A percentile compares a stretch with the other conserved stretches of the same genome.
Conservation (phyloP, 2,888 invertebrate species). For the Leucoptera coffeella region DNA sequence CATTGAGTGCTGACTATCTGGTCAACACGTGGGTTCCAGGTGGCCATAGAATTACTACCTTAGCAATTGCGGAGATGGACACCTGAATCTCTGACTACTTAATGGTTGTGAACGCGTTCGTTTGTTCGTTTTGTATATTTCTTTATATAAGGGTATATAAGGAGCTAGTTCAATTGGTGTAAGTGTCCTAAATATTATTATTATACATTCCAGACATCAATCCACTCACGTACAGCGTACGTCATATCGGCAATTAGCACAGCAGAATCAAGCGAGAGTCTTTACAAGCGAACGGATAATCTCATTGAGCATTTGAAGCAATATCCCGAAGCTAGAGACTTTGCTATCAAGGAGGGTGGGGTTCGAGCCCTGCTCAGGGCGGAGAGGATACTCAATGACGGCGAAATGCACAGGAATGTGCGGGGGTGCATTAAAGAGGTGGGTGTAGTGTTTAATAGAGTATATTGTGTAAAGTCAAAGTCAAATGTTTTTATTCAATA, state of each 20-base stretch:
- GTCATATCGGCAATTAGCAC: slow-evolving; percentile 57
- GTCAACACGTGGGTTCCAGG: too few relatives aligned
- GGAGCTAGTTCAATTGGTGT: too few relatives aligned
- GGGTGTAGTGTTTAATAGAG: slow-evolving; percentile 2
- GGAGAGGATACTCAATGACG: slow-evolving; percentile 24
- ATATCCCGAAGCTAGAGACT: slow-evolving; percentile 65
- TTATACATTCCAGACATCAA: slow-evolving; percentile 38
- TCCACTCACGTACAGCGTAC: slow-evolving; percentile 60
- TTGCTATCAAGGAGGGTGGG: slow-evolving; percentile 69
- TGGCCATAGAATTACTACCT: too few relatives aligned
- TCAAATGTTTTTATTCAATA: slow-evolving; percentile 1
- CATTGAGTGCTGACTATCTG: too few relatives aligned
- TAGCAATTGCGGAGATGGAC: too few relatives aligned
- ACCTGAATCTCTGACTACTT: too few relatives aligned
- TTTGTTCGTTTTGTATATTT: too few relatives aligned
- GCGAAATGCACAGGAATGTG: slow-evolving; percentile 14
- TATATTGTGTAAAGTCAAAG: not conserved
- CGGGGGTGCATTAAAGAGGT: slow-evolving; percentile 24
- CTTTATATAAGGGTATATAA: too few relatives aligned
- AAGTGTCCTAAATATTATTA: too few relatives aligned
- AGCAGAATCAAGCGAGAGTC: slow-evolving; percentile 52
- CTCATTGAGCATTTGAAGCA: slow-evolving; percentile 66
- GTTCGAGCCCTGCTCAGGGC: slow-evolving; percentile 58
- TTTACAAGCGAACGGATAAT: slow-evolving; percentile 59
- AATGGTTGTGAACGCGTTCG: too few relatives aligned